Base-by-base conservation (phyloP, 2,888 invertebrate species). In the Dysmachus trigonus region DNA sequence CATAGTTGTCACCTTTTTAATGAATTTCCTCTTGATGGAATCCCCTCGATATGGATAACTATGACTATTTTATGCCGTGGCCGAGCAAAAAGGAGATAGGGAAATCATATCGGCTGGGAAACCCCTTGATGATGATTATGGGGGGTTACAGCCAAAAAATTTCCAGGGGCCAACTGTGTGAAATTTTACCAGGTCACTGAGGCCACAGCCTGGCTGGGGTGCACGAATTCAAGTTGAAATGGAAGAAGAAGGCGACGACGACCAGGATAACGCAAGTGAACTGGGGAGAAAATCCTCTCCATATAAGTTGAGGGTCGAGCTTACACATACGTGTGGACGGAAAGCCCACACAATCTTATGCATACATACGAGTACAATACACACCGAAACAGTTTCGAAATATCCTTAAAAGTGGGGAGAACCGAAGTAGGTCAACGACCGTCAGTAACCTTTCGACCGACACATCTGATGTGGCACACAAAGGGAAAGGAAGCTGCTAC, bases 241-340 rank as follows among this genome's bases (percentile, higher is more conserved):
- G 62, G 22, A 82, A n/a, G 53, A 51, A 79, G 51, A 79, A 27
- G 18, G 22, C 8, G 53, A 51, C 51, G 51, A 79, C 15, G 18
- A 62, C 8, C 27, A 62, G 22, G 62, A 62, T 6, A 18, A 62
- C 62, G 27, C 33, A 62, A 62, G 62, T 62, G 35, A 82, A 82
- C 22, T 31, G 38, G 38, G 77, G 77, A 77, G 77, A 30, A n/a
- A n/a, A 47, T 22, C 33, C 83, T 22, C n/a, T 15, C 38, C 38
- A 41, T n/a, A 38, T 35, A 62, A 83, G 72, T 83, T 83, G 83
- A 83, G 83, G 83, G 83, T 83, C 83, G 83, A 83, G 27, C 41
- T 38, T 72, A 35, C 72, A 38, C 72, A 72, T 7, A 38, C 83
- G 41, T 35, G 27, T 72, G 27, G 41, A 38, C n/a, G 27, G 13